These are phyloP conservation scores for Patella ulyssiponensis DNA, from an alignment of 2,888 invertebrate genomes.

Conservation along the genomic window DNA sequence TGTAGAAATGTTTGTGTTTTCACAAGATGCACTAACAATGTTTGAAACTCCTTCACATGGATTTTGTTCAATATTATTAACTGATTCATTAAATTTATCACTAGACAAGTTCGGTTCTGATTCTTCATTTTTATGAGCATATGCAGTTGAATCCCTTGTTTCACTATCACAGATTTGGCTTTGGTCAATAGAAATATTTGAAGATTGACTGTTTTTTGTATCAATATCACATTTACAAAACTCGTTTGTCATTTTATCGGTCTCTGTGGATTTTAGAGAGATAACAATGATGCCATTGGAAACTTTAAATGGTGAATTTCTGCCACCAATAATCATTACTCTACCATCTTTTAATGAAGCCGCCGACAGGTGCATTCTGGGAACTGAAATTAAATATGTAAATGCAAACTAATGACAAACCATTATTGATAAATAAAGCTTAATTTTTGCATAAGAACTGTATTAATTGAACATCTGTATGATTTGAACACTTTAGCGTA, in stretches of 20 bases:
- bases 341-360: slow-evolving; percentile 48
- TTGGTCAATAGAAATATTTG: neutral
- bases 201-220: neutral
- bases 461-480: neutral
- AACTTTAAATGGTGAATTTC: slow-evolving; percentile 66
- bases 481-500: neutral
- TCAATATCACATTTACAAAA: neutral
- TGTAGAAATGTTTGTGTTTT: neutral
- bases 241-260: neutral
- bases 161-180: neutral
- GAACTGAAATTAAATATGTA: slow-evolving; percentile 47
- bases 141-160: neutral
- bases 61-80: neutral
- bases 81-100: neutral
- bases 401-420: neutral
- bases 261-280: neutral
- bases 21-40: neutral
- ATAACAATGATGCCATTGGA: neutral
- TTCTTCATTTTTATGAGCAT: neutral
- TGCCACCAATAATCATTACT: slow-evolving; percentile 69
- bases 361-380: slow-evolving; percentile 60
- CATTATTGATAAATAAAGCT: no score
- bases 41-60: neutral
- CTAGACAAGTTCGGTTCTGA: neutral
- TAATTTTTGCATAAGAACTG: neutral